Evolutionary conservation across 2,797 vertebrate genomes (phyloP).

Genomic region (Saxicola maurus): DNA sequence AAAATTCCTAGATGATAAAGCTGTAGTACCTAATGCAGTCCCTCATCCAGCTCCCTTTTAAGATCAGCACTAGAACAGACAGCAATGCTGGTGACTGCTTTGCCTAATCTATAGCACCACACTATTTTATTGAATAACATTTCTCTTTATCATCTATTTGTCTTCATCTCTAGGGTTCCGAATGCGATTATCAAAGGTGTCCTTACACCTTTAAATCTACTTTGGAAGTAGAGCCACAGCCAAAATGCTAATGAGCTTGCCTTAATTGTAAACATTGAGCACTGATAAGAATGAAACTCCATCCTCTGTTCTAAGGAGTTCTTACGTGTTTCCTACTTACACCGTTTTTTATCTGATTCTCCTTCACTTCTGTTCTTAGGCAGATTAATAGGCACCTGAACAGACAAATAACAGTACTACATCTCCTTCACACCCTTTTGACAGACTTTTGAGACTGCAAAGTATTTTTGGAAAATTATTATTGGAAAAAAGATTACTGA

Average conservation of each 20-base stretch:
- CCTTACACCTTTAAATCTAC: conserved; percentile 42
- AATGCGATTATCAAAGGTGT: background rate
- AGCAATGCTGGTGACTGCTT: background rate
- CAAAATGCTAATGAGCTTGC: conserved; percentile 48
- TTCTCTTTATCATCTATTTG: background rate
- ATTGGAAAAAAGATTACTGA: conserved; percentile 36
- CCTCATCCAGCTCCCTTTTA: background rate
- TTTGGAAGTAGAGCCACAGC: conserved; percentile 2
- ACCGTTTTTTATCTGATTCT: conserved; percentile 39
- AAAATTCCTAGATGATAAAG: background rate
- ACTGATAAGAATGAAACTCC: conserved; percentile 52
- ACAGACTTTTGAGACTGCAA: background rate
- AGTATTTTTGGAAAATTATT: conserved; percentile 29
- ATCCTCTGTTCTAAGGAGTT: conserved; percentile 56
- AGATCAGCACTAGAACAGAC: background rate
- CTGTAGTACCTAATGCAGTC: background rate
- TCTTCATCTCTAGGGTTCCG: background rate
- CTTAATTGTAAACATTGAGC: conserved; percentile 35
- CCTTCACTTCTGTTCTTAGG: conserved; percentile 20
- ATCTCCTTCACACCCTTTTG: conserved; percentile 4
- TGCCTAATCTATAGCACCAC: background rate
- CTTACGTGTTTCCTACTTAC: conserved; percentile 51
- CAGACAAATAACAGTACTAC: conserved; percentile 43
- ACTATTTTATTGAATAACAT: background rate
- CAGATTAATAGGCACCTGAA: conserved; percentile 37